phyloP scores from a whole-genome alignment of 2,113 vertebrate genomes.

The Nasalis larvatus region DNA sequence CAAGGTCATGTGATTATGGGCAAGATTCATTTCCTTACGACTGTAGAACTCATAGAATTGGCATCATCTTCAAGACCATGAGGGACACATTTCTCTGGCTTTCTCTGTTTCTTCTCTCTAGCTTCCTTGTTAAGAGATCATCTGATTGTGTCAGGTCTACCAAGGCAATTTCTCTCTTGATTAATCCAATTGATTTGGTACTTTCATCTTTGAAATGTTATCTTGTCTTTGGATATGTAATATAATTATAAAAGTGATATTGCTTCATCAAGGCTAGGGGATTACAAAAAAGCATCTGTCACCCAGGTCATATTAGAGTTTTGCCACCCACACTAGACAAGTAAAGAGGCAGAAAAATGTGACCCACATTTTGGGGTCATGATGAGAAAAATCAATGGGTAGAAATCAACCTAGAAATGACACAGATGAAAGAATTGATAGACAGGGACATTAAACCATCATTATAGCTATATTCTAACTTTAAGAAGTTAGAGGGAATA shows the following conservation, averaged over 20 bases:
- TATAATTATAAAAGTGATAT: neutral
- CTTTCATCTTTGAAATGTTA: conserved; percentile 1
- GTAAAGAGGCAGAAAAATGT: neutral
- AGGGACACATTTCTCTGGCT: neutral
- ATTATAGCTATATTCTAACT: neutral
- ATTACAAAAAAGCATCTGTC: neutral
- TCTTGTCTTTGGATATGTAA: neutral
- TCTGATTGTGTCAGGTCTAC: neutral
- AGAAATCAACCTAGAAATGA: conserved; percentile 1
- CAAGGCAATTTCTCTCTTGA: neutral
- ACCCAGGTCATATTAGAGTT: neutral
- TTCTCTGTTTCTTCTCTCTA: neutral
- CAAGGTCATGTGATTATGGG: neutral
- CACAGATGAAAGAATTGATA: neutral
- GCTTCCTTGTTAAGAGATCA: neutral
- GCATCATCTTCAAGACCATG: neutral
- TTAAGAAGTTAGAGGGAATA: neutral
- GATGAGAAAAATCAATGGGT: neutral
- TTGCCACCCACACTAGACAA: neutral
- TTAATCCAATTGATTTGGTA: neutral
- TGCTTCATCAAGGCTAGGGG: neutral
- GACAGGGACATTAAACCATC: neutral
- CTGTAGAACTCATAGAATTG: neutral
- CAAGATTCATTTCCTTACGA: neutral
- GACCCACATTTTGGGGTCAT: neutral